Conservation (phyloP, 2,888 invertebrate genomes). For the Abrostola tripartita region DNA sequence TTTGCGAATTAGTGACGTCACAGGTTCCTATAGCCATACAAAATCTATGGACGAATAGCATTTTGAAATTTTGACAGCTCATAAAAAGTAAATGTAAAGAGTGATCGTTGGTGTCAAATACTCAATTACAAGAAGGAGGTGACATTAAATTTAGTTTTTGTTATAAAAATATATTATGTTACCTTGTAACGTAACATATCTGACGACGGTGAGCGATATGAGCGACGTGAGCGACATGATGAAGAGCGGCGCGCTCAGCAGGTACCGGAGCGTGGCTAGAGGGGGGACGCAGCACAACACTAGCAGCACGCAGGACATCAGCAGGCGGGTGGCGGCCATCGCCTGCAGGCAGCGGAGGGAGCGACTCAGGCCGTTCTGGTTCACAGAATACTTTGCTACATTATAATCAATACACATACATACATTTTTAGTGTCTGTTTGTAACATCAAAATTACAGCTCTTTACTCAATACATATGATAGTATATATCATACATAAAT, state of each 20-base stretch:
- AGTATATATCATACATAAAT: too few species aligned
- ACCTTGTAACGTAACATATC: constrained; percentile 70
- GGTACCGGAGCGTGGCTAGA: constrained; percentile 64
- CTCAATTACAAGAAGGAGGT: too few species aligned
- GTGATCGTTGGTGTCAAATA: too few species aligned
- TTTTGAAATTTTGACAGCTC: too few species aligned
- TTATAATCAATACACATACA: neutral
- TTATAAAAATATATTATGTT: constrained; percentile 23
- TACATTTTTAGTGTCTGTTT: too few species aligned
- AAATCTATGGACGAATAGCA: too few species aligned
- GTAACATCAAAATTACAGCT: neutral
- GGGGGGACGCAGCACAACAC: constrained; percentile 56
- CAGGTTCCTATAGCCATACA: too few species aligned
- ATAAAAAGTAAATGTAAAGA: too few species aligned
- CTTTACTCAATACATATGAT: too few species aligned
- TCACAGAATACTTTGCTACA: neutral
- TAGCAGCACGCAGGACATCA: constrained; percentile 51
- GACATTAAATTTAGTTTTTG: too few species aligned
- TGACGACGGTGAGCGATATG: constrained; percentile 64
- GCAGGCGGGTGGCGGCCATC: constrained; percentile 68
- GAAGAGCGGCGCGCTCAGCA: constrained; percentile 68
- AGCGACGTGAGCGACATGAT: constrained; percentile 60
- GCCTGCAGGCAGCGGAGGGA: constrained; percentile 73
- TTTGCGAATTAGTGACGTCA: too few species aligned
- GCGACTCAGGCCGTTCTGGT: constrained; percentile 74